Percentiles rank a stretch among this genome's conserved stretches.
These are phyloP conservation scores for Bombus impatiens DNA, from an alignment of 1,140 invertebrate genomes.

Conservation along the genomic window DNA sequence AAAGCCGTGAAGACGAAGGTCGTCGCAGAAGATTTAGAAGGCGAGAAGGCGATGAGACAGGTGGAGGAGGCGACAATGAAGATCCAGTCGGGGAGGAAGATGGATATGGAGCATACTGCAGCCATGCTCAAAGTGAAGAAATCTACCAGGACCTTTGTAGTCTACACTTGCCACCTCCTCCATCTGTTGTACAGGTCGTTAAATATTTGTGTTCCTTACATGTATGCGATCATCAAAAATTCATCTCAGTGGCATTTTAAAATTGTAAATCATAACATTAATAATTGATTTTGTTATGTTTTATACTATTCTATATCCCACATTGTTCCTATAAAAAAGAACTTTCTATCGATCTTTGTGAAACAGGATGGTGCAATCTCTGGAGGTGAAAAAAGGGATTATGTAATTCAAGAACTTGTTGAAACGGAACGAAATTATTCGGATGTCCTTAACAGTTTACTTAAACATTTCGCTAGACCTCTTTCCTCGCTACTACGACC, in stretches of 20 bases:
- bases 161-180: slow-evolving; percentile 82
- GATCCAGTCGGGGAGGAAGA: slow-evolving; percentile 82
- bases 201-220: slow-evolving; percentile 64
- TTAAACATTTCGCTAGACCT: slow-evolving; percentile 90
- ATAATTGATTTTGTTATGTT: slow-evolving; percentile 29
- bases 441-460: slow-evolving; percentile 94
- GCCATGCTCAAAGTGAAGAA: slow-evolving; percentile 88
- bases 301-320: not conserved
- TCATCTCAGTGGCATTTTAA: not conserved
- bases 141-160: slow-evolving; percentile 92
- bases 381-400: slow-evolving; percentile 94
- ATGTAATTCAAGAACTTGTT: slow-evolving; percentile 96
- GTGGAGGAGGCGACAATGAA: slow-evolving; percentile 73
- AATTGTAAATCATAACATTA: not conserved
- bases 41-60: slow-evolving; percentile 75
- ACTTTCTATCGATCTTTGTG: slow-evolving; percentile 1
- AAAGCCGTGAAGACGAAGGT: slow-evolving; percentile 79
- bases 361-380: slow-evolving; percentile 72
- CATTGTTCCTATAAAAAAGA: not conserved
- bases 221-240: not conserved
- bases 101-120: slow-evolving; percentile 87
- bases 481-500: slow-evolving; percentile 87
- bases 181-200: slow-evolving; percentile 79
- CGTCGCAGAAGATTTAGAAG: slow-evolving; percentile 77
- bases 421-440: slow-evolving; percentile 99